These are phyloP conservation scores for Laterallus jamaicensis DNA, from an alignment of 2,113 vertebrate species.

Conservation along the genomic window DNA sequence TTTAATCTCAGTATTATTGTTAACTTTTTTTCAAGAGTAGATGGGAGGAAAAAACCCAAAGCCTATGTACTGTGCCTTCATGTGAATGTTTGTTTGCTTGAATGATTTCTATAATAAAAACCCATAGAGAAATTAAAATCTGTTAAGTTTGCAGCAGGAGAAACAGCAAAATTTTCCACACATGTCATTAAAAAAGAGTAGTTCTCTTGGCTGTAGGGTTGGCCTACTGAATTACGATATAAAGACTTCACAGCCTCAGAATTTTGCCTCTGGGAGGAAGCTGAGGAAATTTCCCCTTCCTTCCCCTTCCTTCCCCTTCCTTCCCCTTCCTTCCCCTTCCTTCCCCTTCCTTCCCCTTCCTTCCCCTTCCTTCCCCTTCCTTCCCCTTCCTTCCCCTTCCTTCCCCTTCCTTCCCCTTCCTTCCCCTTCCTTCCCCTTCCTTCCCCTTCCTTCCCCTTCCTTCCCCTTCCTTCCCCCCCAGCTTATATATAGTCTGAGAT, in stretches of 20 bases:
- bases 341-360: no score
- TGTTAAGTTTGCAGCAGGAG: neutral
- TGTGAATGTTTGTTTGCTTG: neutral
- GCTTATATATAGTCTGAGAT: neutral
- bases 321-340: no score
- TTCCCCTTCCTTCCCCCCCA: no score
- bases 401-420: no score
- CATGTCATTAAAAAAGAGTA: neutral
- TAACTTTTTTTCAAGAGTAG: neutral
- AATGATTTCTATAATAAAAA: neutral
- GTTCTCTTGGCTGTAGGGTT: neutral
- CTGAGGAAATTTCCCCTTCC: neutral
- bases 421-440: no score
- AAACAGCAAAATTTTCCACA: neutral
- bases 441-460: no score
- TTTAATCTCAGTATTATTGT: neutral
- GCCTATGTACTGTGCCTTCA: neutral
- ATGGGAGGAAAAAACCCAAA: neutral
- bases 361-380: no score
- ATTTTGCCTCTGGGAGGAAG: neutral
- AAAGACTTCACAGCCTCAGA: neutral
- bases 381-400: no score
- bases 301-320: no score
- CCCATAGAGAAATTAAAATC: neutral
- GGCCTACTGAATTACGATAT: neutral